A percentile compares a stretch with the other conserved stretches of the same genome.
Evolutionary conservation across 2,113 vertebrate species (phyloP).

Genomic region (Tichodroma muraria): DNA sequence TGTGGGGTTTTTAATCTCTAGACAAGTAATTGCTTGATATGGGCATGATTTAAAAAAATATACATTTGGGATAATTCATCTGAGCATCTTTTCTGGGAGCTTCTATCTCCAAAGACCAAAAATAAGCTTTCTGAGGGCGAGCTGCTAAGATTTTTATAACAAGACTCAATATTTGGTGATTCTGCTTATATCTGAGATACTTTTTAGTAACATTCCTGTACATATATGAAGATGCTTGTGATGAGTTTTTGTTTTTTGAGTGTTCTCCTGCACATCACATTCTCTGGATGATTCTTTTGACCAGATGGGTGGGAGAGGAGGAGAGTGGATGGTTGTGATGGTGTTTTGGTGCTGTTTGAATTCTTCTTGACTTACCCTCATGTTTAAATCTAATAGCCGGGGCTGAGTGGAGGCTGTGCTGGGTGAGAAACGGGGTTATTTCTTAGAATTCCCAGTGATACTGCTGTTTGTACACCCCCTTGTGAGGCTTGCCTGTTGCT

Average conservation of each 20-base stretch:
- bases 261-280: rapidly evolving
- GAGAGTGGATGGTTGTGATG: neutral
- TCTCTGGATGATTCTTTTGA: neutral
- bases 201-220: neutral
- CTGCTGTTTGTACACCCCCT: neutral
- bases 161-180: neutral
- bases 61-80: neutral
- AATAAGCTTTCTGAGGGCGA: neutral
- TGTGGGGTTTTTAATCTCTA: neutral
- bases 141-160: neutral
- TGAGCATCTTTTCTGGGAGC: neutral
- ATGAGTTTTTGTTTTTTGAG: neutral
- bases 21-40: neutral
- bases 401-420: neutral
- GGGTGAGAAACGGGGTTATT: neutral
- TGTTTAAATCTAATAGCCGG: neutral
- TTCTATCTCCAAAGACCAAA: neutral
- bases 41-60: neutral
- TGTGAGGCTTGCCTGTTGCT: neutral
- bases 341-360: neutral
- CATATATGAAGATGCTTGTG: neutral
- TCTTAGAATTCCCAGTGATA: neutral
- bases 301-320: neutral
- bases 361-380: neutral
- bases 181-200: neutral